Base-by-base conservation (phyloP, 2,797 vertebrate species). In the Rhinogobio ventralis region DNA sequence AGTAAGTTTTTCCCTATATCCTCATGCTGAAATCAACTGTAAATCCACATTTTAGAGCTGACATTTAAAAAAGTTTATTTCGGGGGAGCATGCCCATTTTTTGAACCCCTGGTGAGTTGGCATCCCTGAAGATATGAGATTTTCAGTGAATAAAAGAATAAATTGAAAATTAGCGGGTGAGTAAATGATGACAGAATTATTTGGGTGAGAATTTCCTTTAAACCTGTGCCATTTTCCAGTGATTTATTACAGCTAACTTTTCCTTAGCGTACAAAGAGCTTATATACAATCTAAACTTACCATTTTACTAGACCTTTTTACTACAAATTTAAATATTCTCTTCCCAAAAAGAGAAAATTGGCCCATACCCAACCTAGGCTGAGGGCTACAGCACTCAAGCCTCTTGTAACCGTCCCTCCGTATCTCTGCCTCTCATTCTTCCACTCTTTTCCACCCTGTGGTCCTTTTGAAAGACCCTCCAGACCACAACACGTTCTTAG, bases 401-500 rank as follows among this genome's bases (percentile, higher is more conserved):
- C 23, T 25, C 62, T 80, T 62, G 51, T 42, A 88, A 46, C 6
- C 1, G 23, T 75, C 68, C 67, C 85, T 79, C 39, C 5, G 5
- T 69, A 60, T 72, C 53, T 36, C 72, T 73, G 64, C 51, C 75
- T 85, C 67, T 75, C 49, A 36, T 57, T 53, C 13, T 10, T 76
- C 11, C 51, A 25, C 25, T 60, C 57, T 78, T 66, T 76, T 74
- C 25, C 57, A 86, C 60, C 66, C 66, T 79, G 64, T 55, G 76
- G 84, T 84, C 78, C 67, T 79, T 83, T 80, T 83, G 77, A 86
- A 83, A 85, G 87, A 67, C 76, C 83, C 73, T 82, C 83, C 82
- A 81, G 79, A 85, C 42, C 78, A 75, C 53, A 64, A 80, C 60
- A 68, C 10, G 75, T 30, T 85, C 73, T 86, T 82, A 45, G 42